Base-by-base conservation (phyloP, 2,888 invertebrate species). In the Nebria salina region DNA sequence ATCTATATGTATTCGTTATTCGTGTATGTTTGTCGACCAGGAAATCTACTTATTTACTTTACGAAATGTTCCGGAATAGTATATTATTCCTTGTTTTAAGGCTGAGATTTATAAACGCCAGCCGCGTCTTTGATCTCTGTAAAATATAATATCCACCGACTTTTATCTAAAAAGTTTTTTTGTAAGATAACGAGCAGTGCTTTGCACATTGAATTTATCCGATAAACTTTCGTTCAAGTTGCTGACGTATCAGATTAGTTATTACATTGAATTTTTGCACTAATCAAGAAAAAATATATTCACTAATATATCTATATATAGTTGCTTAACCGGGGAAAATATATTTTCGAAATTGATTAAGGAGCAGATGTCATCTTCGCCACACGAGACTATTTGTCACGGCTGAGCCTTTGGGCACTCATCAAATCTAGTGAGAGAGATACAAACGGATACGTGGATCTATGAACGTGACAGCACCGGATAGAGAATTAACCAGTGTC, bases 401-500 rank as follows among this genome's bases (percentile, higher is more conserved):
- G 34, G 34, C 5, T 34, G 34, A 34, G 34, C 2, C 34, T 5
- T 1, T 5, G 54, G 54, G 54, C 7, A 54, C 54, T 54, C 54
- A 54, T 54, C 54, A 54, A 54, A 54, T 8, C 4, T 8, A 54
- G 54, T 54, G 54, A 6, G 54, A 6, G 8, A 54, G 54, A 54
- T 54, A 54, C 54, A 54, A 8, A 54, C 54, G 54, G 54, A 54
- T 54, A 54, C 54, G 54, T 54, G 54, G 54, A 54, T 54, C 54
- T 54, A 54, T 26, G 75, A 65, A 41, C 77, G 77, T 77, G 77
- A 77, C 77, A 26, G n/a, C 20, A 25, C 72, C 74, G 65, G 66
- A 42, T 74, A 66, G 79, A 73, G 73, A 79, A 78, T 78, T 78
- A 78, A 78, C 64, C 78, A 72, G 65, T 72, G 73, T 76, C 66